Base-by-base conservation (phyloP, 2,888 invertebrate genomes). In the Pollenia amentaria region DNA sequence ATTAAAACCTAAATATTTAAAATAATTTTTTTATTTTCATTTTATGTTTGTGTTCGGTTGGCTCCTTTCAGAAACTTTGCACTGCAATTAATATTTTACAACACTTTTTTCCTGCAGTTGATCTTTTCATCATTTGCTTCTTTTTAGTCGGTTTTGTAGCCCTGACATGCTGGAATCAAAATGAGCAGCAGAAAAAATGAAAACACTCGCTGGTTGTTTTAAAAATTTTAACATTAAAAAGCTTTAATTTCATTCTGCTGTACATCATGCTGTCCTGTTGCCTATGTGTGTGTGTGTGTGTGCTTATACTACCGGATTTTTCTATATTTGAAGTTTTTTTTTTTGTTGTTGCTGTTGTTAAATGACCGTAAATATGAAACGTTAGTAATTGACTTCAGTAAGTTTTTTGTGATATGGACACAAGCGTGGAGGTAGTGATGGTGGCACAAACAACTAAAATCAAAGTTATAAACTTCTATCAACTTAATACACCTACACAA, bases 361-460 rank as follows among this genome's bases (percentile, higher is more conserved):
- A 87, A 84, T 75, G 64, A 78, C 77, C 84, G 64, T 84, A 73
- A 84, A 84, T 67, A 75, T 81, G 70, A 73, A 78, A 72, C 57
- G 75, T 69, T 70, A 72, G 81, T 84, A 87, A 82, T 78, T 84
- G 81, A 87, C 87, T 80, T 69, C 57, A 75, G 78, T 64, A 55
- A 65, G 44, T 79, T 72, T 55, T 64, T 44, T 65, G 57, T 70
- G 60, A 53, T 38, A 29, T 29, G 29, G 6, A 29, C 29, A 29
- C 29, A 29, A 29, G 4, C 29, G 4, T 29, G n/a, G n/a, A n/a
- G 40, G 75, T 44, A 51, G 40, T 29, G 44, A 14, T 53, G 2
- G 4, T 29, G 42, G 16, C 8, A 42, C 16, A 38, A 18, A 14
- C 38, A 44, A 44, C 67, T 40, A 51, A 51, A 60, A 70, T 53